Evolutionary conservation across 1,140 invertebrate genomes (phyloP).

Genomic region (Pentalonia nigronervosa): DNA sequence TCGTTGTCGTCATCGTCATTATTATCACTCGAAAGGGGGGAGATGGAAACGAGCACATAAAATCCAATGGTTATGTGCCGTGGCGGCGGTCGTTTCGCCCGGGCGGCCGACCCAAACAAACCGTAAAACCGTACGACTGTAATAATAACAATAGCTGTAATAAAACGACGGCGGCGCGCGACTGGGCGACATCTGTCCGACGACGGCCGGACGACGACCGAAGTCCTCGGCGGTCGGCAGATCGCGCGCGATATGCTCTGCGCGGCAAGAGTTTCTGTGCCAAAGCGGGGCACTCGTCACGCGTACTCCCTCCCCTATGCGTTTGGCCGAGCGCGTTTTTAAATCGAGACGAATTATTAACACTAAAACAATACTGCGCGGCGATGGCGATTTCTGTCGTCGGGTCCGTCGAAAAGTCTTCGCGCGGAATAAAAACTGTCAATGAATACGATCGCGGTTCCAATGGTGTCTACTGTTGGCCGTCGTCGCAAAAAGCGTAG

Average conservation of each 20-base stretch:
- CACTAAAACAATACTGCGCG: too few relatives aligned
- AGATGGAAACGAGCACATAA: constrained; percentile 41
- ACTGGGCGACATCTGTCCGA: constrained; percentile 3
- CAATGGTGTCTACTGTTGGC: too few relatives aligned
- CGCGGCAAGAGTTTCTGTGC: background rate
- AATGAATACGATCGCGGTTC: too few relatives aligned
- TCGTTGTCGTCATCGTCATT: background rate
- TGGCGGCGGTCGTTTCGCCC: background rate
- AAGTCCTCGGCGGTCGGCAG: background rate
- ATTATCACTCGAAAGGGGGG: background rate
- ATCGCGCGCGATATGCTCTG: background rate
- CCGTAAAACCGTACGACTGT: constrained; percentile 39
- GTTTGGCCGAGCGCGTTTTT: too few relatives aligned
- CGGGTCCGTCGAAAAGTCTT: too few relatives aligned
- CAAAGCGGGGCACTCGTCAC: too few relatives aligned
- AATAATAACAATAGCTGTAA: background rate
- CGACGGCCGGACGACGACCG: background rate
- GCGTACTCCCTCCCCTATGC: too few relatives aligned
- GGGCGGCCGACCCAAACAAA: constrained; percentile 54
- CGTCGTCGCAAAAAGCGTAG: too few relatives aligned
- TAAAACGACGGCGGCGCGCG: background rate
- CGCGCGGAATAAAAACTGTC: too few relatives aligned
- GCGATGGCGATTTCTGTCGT: too few relatives aligned
- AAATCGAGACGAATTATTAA: too few relatives aligned
- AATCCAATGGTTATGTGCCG: constrained; percentile 52